A percentile compares a stretch with the other conserved stretches of the same genome.
Conservation (phyloP, 1,140 invertebrate genomes). For the roundworm (Caenorhabditis elegans) region WBcel235 BX284604.4:13330001-13330500, state of each 20-base stretch:
- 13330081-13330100: conserved; percentile 48
- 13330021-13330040: conserved; percentile 64
- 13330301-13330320: conserved; percentile 66
- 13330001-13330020: conserved; percentile 61
- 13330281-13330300: conserved; percentile 61
- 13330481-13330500: conserved; percentile 51
- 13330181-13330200: conserved; percentile 61
- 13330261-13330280: conserved; percentile 57
- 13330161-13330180: conserved; percentile 59
- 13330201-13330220: conserved; percentile 66
- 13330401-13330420: conserved; percentile 60
- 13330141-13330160: conserved; percentile 55
- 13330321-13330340: conserved; percentile 57
- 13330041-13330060: conserved; percentile 61
- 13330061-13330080: conserved; percentile 58
- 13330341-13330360: conserved; percentile 57
- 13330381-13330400: neutral
- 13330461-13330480: conserved; percentile 56
- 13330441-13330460: conserved; percentile 57
- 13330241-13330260: conserved; percentile 65
- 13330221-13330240: conserved; percentile 64
- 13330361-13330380: conserved; percentile 35
- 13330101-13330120: conserved; percentile 49
- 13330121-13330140: conserved; percentile 51
- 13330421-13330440: conserved; percentile 60